Evolutionary conservation across 2,888 invertebrate species (phyloP).

Genomic region (Neoascia interrupta): DNA sequence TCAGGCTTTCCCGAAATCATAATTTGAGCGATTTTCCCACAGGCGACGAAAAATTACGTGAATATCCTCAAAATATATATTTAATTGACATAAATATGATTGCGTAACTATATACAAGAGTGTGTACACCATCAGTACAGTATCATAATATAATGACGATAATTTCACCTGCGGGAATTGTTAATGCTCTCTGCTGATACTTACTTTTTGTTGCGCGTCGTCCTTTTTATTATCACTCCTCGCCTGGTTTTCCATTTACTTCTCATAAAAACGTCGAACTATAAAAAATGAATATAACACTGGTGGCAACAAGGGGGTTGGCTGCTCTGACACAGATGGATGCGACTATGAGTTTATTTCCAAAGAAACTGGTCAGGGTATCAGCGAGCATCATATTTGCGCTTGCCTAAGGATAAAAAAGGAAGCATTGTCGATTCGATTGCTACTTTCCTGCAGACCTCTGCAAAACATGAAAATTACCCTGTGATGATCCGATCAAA

Average conservation of each 20-base stretch:
- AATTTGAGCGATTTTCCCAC: conserved; percentile 5
- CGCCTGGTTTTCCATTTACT: conserved; percentile 26
- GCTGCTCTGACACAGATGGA: background rate
- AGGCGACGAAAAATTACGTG: background rate
- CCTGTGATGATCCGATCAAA: conserved; percentile 59
- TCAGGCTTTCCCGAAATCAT: background rate
- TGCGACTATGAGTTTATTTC: conserved; percentile 2
- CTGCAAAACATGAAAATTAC: conserved; percentile 52
- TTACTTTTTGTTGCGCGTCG: background rate
- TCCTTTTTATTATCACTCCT: background rate
- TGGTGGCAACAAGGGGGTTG: background rate
- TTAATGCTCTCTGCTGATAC: conserved; percentile 21
- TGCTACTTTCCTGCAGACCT: conserved; percentile 28
- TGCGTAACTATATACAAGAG: conserved; percentile 28
- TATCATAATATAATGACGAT: conserved; percentile 15
- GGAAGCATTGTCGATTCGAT: background rate
- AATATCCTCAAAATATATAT: conserved; percentile 16
- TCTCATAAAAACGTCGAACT: conserved; percentile 32
- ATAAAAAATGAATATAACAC: conserved; percentile 30
- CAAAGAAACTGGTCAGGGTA: conserved; percentile 13
- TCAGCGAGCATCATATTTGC: background rate
- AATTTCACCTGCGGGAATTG: conserved; percentile 48
- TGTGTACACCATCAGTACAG: conserved; percentile 12
- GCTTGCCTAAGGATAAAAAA: conserved; percentile 10
- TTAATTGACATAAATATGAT: conserved; percentile 63